Evolutionary conservation across 2,113 vertebrate species (phyloP).

Genomic region (Microcebus murinus): DNA sequence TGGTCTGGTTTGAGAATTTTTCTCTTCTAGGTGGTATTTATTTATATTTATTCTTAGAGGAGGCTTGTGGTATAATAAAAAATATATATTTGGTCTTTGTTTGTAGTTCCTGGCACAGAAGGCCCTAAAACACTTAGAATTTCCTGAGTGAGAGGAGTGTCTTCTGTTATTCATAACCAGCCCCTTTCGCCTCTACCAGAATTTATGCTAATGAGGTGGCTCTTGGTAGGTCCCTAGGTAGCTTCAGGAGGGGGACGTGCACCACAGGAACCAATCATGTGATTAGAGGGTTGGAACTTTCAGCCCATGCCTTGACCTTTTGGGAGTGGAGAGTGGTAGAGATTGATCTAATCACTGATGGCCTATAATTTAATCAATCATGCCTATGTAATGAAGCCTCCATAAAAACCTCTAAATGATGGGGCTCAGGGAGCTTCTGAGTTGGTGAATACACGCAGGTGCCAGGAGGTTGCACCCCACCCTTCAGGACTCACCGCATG

Average conservation of each 20-base stretch:
- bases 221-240: neutral
- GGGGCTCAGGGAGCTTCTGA: neutral
- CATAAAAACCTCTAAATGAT: neutral
- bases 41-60: neutral
- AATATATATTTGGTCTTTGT: neutral
- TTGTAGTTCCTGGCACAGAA: neutral
- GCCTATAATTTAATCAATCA: neutral
- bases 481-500: neutral
- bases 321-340: neutral
- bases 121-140: neutral
- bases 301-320: neutral
- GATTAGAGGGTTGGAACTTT: neutral
- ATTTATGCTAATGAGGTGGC: neutral
- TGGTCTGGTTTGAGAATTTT: neutral
- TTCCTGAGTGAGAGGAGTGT: neutral
- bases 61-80: neutral
- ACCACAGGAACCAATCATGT: neutral
- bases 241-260: neutral
- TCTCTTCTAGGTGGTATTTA: neutral
- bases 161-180: neutral
- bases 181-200: neutral
- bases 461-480: too few relatives aligned
- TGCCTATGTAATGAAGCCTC: neutral
- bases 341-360: neutral
- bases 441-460: neutral